A percentile compares a stretch with the other conserved stretches of the same genome.
Evolutionary conservation across 1,140 invertebrate genomes (phyloP).

Genomic region (Lutraria rhynchaena): DNA sequence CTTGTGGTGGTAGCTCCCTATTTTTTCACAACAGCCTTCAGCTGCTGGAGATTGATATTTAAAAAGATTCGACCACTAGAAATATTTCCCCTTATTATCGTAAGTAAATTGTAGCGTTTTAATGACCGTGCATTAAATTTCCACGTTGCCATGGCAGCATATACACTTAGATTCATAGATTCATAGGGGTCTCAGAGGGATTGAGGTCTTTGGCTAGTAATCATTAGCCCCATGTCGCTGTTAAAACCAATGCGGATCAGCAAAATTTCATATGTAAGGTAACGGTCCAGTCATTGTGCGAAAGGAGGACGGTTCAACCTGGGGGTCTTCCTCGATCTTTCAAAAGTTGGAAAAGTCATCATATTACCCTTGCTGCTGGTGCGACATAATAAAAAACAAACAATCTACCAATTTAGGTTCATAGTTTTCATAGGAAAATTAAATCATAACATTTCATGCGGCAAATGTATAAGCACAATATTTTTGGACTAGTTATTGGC

Average conservation of each 20-base stretch:
- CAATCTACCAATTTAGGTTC: too few relatives aligned
- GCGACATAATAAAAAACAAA: too few relatives aligned
- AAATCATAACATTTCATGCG: too few relatives aligned
- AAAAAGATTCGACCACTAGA: slow-evolving; percentile 40
- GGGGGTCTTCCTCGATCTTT: too few relatives aligned
- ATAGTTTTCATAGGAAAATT: too few relatives aligned
- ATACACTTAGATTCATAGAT: neutral
- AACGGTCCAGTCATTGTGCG: too few relatives aligned
- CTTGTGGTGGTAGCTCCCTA: slow-evolving; percentile 41
- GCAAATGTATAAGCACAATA: too few relatives aligned
- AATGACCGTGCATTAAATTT: neutral
- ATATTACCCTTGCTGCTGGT: too few relatives aligned
- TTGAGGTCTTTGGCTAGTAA: neutral
- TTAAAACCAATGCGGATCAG: too few relatives aligned
- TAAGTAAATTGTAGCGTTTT: neutral
- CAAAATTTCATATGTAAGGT: too few relatives aligned
- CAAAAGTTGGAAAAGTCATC: too few relatives aligned
- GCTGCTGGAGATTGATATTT: slow-evolving; percentile 40
- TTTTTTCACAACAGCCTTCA: slow-evolving; percentile 10
- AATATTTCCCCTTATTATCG: slow-evolving; percentile 26
- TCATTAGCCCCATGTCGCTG: neutral
- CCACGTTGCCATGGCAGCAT: neutral
- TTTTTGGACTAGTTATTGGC: neutral
- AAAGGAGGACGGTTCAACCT: too few relatives aligned
- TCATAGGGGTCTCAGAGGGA: neutral